phyloP scores from a whole-genome alignment of 2,888 invertebrate species.

The Sturmia bella region DNA sequence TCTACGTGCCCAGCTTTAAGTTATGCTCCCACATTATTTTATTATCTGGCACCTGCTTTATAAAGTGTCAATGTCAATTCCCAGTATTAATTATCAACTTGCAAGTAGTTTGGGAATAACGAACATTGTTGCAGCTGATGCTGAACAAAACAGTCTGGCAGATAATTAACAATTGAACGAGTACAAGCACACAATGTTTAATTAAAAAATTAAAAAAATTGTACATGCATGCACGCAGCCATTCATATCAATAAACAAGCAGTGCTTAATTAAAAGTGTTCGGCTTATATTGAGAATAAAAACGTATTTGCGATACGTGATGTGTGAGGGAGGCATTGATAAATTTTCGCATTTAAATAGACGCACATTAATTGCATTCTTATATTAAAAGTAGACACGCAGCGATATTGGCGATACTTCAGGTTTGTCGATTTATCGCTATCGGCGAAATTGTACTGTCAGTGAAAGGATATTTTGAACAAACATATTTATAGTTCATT shows the following conservation, averaged over 20 bases:
- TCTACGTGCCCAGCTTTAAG: neutral
- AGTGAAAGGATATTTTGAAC: too few species aligned
- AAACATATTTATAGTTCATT: too few species aligned
- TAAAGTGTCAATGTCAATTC: slow-evolving; percentile 68
- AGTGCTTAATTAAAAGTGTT: slow-evolving; percentile 45
- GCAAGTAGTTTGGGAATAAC: slow-evolving; percentile 49
- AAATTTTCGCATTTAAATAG: too few species aligned
- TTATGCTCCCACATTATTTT: slow-evolving; percentile 40
- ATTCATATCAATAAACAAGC: neutral
- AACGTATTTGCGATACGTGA: neutral
- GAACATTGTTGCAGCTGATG: slow-evolving; percentile 47
- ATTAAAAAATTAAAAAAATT: slow-evolving; percentile 16
- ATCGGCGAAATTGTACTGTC: too few species aligned
- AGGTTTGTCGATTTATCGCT: too few species aligned
- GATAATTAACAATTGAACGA: slow-evolving; percentile 39
- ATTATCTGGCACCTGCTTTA: slow-evolving; percentile 58
- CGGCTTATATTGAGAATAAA: neutral
- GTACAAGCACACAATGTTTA: slow-evolving; percentile 29
- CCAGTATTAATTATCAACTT: slow-evolving; percentile 62
- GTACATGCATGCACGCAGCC: neutral
- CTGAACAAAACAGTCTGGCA: slow-evolving; percentile 49
- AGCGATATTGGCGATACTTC: too few species aligned
- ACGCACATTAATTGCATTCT: too few species aligned
- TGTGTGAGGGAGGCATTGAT: too few species aligned
- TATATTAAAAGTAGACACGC: too few species aligned